Conservation (phyloP, 1,140 invertebrate species). For the Carcinoscorpius rotundicauda region DNA sequence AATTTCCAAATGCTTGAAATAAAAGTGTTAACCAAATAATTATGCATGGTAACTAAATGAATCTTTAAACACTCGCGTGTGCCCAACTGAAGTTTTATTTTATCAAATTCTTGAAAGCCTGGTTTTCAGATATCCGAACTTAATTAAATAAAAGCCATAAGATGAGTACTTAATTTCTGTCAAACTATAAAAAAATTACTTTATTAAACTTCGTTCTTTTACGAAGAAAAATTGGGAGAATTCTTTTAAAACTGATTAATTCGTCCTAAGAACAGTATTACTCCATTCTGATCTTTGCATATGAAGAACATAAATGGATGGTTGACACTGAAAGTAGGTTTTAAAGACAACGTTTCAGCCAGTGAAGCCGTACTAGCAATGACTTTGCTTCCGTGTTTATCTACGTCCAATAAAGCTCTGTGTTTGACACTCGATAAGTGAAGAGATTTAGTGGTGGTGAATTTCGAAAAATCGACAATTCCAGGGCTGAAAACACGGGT, state of each 20-base stretch:
- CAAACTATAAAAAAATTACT: too few species aligned
- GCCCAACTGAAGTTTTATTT: too few species aligned
- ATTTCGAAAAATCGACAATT: neutral
- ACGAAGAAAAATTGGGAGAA: neutral
- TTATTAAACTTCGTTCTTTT: too few species aligned
- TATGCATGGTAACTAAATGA: too few species aligned
- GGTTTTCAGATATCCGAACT: too few species aligned
- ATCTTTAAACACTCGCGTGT: too few species aligned
- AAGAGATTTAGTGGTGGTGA: constrained; percentile 17
- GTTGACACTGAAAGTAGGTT: neutral
- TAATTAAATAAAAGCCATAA: too few species aligned
- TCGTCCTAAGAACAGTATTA: neutral
- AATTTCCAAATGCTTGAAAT: too few species aligned
- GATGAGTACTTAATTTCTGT: too few species aligned
- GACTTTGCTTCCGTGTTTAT: constrained; percentile 33
- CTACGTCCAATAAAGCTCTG: constrained; percentile 31
- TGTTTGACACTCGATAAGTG: constrained; percentile 28
- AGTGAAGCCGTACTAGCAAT: constrained; percentile 28
- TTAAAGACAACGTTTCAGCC: neutral
- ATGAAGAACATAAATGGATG: constrained; percentile 2
- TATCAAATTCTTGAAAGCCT: too few species aligned
- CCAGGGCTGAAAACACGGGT: neutral
- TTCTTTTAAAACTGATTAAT: neutral
- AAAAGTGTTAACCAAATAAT: too few species aligned
- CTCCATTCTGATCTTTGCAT: neutral